Evolutionary conservation across 2,797 vertebrate genomes (phyloP).

Genomic region (Crypturellus tataupa): DNA sequence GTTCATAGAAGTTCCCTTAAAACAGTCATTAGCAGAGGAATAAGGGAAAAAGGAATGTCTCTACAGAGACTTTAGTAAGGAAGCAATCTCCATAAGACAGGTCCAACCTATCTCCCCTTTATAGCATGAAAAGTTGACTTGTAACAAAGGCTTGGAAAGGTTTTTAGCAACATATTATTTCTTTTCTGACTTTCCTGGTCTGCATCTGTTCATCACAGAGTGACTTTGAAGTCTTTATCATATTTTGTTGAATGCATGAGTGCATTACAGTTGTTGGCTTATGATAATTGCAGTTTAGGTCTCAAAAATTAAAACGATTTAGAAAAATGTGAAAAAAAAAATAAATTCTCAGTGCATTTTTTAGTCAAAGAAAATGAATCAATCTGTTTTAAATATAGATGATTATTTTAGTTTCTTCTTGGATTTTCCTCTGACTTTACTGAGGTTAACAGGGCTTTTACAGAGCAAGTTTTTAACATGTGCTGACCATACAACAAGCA

Average conservation of each 20-base stretch:
- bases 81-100: not conserved
- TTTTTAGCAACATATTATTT: not conserved
- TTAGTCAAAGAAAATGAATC: not conserved
- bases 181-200: not conserved
- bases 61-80: not conserved
- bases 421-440: not conserved
- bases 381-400: conserved; percentile 26
- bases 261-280: not conserved
- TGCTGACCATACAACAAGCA: conserved; percentile 46
- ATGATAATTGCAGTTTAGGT: not conserved
- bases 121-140: not conserved
- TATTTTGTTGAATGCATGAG: not conserved
- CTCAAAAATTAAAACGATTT: not conserved
- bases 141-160: not conserved
- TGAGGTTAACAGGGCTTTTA: conserved; percentile 29
- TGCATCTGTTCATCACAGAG: not conserved
- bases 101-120: not conserved
- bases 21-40: not conserved
- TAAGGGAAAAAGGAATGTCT: not conserved
- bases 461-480: conserved; percentile 43
- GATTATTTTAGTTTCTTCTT: conserved; percentile 4
- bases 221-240: not conserved
- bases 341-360: not conserved
- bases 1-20: not conserved
- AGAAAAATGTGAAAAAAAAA: not conserved